Evolutionary conservation across 2,797 vertebrate genomes (phyloP).

Genomic region (Clangula hyemalis): DNA sequence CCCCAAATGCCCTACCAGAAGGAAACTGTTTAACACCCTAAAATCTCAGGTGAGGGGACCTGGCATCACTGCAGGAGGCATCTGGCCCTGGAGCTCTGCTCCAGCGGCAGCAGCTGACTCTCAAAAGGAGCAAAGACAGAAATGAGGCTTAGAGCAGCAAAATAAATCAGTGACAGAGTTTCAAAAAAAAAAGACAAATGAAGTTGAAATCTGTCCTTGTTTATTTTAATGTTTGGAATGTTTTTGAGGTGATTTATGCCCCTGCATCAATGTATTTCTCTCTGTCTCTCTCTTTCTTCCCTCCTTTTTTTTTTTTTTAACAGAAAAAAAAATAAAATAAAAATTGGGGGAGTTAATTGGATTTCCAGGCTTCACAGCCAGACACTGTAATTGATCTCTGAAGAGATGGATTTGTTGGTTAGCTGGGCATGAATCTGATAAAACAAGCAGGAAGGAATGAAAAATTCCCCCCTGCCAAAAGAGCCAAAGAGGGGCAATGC

Average conservation of each 20-base stretch:
- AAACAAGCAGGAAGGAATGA: slow-evolving; percentile 61
- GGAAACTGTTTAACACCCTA: slow-evolving; percentile 32
- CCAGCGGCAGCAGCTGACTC: slow-evolving; percentile 28
- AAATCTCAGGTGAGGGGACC: background rate
- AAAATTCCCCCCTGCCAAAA: slow-evolving; percentile 46
- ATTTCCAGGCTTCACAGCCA: slow-evolving; percentile 79
- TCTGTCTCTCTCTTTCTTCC: background rate
- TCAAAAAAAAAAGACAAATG: slow-evolving; percentile 77
- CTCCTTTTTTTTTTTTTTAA: background rate
- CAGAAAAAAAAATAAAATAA: background rate
- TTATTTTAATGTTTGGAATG: slow-evolving; percentile 78
- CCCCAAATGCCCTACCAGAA: slow-evolving; percentile 9
- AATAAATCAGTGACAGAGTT: slow-evolving; percentile 75
- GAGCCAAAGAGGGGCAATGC: slow-evolving; percentile 9
- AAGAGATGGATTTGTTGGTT: slow-evolving; percentile 81
- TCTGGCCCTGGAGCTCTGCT: slow-evolving; percentile 1
- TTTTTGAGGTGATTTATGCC: slow-evolving; percentile 76
- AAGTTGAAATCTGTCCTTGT: slow-evolving; percentile 75
- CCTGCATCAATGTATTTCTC: slow-evolving; percentile 51
- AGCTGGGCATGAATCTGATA: slow-evolving; percentile 75
- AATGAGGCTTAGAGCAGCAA: slow-evolving; percentile 50
- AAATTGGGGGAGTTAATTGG: slow-evolving; percentile 80
- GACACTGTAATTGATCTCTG: slow-evolving; percentile 80
- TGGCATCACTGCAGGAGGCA: background rate
- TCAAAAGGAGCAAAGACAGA: slow-evolving; percentile 36